These are phyloP conservation scores for Chaetorhynchus papuensis DNA, from an alignment of 2,113 vertebrate species.

Conservation along the genomic window DNA sequence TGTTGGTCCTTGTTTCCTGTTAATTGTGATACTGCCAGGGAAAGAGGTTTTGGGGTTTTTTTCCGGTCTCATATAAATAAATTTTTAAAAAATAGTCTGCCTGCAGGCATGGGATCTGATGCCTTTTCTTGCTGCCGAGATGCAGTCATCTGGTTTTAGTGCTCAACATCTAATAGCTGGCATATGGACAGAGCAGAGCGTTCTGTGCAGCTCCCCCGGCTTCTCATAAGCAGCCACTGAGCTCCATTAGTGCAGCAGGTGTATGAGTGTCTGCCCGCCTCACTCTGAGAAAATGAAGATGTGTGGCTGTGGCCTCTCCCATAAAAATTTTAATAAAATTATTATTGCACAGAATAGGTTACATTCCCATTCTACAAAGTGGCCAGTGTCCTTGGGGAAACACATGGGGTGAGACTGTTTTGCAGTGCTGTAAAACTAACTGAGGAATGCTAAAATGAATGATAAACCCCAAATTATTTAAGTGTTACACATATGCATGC, in stretches of 20 bases:
- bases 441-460: neutral
- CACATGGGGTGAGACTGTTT: neutral
- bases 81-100: neutral
- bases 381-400: neutral
- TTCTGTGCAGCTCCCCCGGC: neutral
- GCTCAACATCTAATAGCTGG: conserved; percentile 12
- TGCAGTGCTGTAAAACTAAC: neutral
- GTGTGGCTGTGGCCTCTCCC: neutral
- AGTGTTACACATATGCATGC: neutral
- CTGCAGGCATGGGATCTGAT: conserved; percentile 13
- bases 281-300: neutral
- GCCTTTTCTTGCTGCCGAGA: neutral
- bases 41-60: neutral
- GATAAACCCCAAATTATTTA: neutral
- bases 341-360: neutral
- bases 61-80: neutral
- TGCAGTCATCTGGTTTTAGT: conserved; percentile 27
- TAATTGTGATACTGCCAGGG: conserved; percentile 1
- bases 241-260: conserved; percentile 9
- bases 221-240: neutral
- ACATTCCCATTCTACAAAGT: neutral
- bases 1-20: conserved; percentile 20
- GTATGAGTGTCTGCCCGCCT: neutral
- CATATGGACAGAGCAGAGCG: neutral
- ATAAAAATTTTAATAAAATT: neutral